Evolutionary conservation across 2,113 vertebrate species (phyloP).

Genomic region (Drymodes brunneopygia): DNA sequence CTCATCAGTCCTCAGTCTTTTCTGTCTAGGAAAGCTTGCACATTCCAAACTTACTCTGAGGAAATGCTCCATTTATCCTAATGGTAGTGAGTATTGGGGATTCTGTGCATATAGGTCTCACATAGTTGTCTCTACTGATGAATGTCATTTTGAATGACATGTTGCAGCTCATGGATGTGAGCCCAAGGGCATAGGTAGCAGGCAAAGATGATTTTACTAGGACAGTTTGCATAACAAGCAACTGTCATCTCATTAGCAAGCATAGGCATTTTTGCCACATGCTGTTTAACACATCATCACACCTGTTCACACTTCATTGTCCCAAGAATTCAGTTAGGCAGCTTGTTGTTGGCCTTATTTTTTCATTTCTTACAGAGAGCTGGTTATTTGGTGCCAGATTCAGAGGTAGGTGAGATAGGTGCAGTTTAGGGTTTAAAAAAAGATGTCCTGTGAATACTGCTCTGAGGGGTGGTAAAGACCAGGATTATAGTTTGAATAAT

Average conservation of each 20-base stretch:
- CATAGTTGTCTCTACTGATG: conserved; percentile 7
- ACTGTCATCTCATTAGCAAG: conserved; percentile 62
- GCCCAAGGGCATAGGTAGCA: conserved; percentile 54
- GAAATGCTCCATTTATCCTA: neutral
- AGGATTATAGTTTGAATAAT: neutral
- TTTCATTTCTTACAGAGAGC: neutral
- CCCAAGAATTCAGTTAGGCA: conserved; percentile 19
- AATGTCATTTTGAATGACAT: conserved; percentile 23
- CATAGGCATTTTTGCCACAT: conserved; percentile 44
- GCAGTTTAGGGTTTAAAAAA: neutral
- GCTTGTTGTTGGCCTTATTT: neutral
- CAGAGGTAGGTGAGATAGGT: neutral
- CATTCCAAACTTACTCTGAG: neutral
- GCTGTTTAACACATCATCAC: conserved; percentile 60
- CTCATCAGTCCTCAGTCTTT: neutral
- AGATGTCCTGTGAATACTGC: neutral
- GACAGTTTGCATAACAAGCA: conserved; percentile 53
- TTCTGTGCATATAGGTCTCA: neutral
- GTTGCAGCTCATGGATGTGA: conserved; percentile 25
- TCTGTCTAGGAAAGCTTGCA: neutral
- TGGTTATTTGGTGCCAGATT: neutral
- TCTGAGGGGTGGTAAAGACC: neutral
- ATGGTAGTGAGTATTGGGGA: neutral
- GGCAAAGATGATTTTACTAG: conserved; percentile 30
- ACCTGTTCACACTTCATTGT: conserved; percentile 57